A percentile compares a stretch with the other conserved stretches of the same genome.
Conservation (phyloP, 2,113 vertebrate genomes). For the Isurus oxyrinchus region DNA sequence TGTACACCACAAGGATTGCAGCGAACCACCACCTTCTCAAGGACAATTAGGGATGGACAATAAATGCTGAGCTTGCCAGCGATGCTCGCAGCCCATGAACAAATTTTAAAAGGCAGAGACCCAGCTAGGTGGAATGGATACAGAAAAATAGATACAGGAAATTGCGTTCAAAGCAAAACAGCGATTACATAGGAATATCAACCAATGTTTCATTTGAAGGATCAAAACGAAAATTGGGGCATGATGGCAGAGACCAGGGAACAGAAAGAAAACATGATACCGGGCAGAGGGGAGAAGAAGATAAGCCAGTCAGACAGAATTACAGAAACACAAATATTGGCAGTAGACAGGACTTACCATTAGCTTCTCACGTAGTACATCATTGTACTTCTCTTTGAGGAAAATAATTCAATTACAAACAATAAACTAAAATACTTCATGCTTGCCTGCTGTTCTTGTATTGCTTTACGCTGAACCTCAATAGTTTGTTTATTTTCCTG, state of each 20-base stretch:
- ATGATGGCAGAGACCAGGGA: neutral
- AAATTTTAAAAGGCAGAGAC: neutral
- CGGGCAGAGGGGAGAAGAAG: neutral
- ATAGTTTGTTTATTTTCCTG: slow-evolving; percentile 78
- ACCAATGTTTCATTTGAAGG: neutral
- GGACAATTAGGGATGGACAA: no score
- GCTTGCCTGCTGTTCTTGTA: slow-evolving; percentile 85
- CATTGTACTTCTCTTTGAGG: neutral
- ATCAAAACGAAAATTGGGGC: neutral
- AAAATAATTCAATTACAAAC: neutral
- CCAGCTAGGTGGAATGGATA: neutral
- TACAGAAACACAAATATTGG: neutral
- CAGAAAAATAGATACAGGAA: neutral
- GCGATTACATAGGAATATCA: neutral
- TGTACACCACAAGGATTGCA: no score
- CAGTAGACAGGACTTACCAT: neutral
- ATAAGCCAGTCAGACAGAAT: neutral
- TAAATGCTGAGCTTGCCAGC: no score
- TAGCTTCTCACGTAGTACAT: neutral
- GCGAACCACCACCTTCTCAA: no score
- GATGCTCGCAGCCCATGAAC: no score
- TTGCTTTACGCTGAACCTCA: slow-evolving; percentile 80
- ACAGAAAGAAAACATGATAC: neutral
- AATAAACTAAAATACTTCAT: neutral
- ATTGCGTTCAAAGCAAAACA: neutral